Evolutionary conservation across 2,113 vertebrate species (phyloP).

Genomic region (Barbus barbus): DNA sequence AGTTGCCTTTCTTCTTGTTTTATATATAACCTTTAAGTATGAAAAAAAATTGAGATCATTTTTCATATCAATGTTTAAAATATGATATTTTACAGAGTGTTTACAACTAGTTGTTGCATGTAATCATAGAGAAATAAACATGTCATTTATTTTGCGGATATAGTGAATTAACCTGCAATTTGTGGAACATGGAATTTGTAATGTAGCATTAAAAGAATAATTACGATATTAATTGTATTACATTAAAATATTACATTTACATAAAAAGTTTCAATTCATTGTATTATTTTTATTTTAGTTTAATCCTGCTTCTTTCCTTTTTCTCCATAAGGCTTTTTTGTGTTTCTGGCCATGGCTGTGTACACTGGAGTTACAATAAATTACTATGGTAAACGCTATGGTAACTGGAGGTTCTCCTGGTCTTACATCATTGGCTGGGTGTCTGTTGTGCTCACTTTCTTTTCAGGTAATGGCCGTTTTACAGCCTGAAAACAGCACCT

Average conservation of each 20-base stretch:
- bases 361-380: conserved; percentile 74
- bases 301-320: background rate
- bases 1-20: conserved; percentile 52
- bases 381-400: conserved; percentile 72
- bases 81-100: background rate
- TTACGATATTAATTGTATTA: background rate
- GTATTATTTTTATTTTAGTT: too few species aligned
- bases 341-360: conserved; percentile 74
- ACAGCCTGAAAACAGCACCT: background rate
- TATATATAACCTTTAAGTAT: background rate
- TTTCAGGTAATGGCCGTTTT: conserved; percentile 66
- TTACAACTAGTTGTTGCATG: background rate
- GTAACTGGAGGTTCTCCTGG: conserved; percentile 76
- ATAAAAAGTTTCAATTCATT: too few species aligned
- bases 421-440: conserved; percentile 76
- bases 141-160: too few species aligned
- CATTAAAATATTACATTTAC: too few species aligned
- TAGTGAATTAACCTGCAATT: background rate
- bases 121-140: background rate
- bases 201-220: background rate
- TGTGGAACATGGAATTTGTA: background rate
- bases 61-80: too few species aligned
- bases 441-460: conserved; percentile 72
- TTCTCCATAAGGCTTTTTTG: conserved; percentile 66
- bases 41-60: too few species aligned